Evolutionary conservation across 2,797 vertebrate genomes (phyloP).

Genomic region (Poeciliopsis paucimaculata): DNA sequence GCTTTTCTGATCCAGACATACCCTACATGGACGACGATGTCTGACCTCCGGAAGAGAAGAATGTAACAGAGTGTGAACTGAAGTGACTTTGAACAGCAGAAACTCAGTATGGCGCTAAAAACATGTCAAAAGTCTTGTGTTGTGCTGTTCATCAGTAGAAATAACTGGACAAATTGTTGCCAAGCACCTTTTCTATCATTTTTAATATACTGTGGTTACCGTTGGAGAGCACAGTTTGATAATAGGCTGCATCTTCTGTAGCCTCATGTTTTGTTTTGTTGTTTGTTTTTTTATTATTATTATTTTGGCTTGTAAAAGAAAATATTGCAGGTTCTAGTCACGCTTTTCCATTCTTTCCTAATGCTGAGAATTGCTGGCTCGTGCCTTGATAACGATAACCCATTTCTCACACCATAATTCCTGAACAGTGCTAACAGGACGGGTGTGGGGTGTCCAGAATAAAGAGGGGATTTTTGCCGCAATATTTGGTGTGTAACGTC

Average conservation of each 20-base stretch:
- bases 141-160: conserved; percentile 40
- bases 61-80: not conserved
- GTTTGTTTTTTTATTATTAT: not conserved
- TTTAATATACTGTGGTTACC: conserved; percentile 68
- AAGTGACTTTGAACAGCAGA: conserved; percentile 16
- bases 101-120: conserved; percentile 27
- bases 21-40: conserved; percentile 75
- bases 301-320: conserved; percentile 64
- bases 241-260: conserved; percentile 46
- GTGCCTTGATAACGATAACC: conserved; percentile 75
- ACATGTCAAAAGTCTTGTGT: conserved; percentile 38
- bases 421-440: conserved; percentile 22
- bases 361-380: conserved; percentile 63
- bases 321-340: conserved; percentile 60
- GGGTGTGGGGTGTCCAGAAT: not conserved
- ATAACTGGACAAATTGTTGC: conserved; percentile 66
- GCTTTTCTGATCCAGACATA: conserved; percentile 89
- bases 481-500: conserved; percentile 38
- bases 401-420: conserved; percentile 33
- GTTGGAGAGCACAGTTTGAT: conserved; percentile 38
- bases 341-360: conserved; percentile 69
- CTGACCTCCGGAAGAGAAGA: conserved; percentile 30
- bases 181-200: conserved; percentile 83
- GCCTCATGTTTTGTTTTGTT: conserved; percentile 22
- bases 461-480: conserved; percentile 31